Percentiles rank a stretch among this genome's conserved stretches.
These are phyloP conservation scores for Etheostoma nigrum DNA, from an alignment of 2,797 vertebrate species.

Conservation along the genomic window DNA sequence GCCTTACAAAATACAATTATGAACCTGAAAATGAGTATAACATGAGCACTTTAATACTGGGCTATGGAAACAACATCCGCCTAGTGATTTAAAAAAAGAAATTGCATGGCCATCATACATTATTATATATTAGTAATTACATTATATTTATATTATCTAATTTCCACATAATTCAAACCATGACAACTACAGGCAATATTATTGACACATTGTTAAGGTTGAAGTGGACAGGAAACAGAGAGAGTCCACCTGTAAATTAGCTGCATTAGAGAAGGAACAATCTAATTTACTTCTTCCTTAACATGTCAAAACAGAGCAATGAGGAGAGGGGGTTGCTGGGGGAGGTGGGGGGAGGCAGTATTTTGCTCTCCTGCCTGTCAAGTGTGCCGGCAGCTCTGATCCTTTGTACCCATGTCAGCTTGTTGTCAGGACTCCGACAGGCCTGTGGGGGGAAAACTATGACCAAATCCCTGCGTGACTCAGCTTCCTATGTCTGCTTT, in stretches of 20 bases:
- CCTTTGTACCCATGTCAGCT: conserved; percentile 48
- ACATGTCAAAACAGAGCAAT: conserved; percentile 61
- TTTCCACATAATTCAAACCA: conserved; percentile 6
- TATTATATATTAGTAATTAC: background rate
- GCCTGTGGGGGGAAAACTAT: conserved; percentile 24
- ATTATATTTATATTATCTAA: background rate
- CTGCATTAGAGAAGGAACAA: conserved; percentile 23
- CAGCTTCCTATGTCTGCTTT: conserved; percentile 45
- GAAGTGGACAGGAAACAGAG: conserved; percentile 49
- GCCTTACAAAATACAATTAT: no score
- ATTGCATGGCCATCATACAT: background rate
- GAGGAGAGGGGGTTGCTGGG: background rate
- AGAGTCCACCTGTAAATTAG: conserved; percentile 51
- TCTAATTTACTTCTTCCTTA: conserved; percentile 56
- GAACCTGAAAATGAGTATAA: no score
- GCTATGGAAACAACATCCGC: background rate
- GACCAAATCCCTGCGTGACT: conserved; percentile 59
- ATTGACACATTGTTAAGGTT: conserved; percentile 28
- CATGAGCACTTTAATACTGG: background rate
- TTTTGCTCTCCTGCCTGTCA: conserved; percentile 64
- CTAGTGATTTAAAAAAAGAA: background rate
- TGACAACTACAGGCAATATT: conserved; percentile 31
- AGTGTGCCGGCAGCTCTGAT: conserved; percentile 48
- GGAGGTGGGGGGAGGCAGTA: conserved; percentile 1
- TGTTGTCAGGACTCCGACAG: conserved; percentile 40